phyloP scores from a whole-genome alignment of 2,888 invertebrate genomes.

The Hirtodrosophila alboralis region DNA sequence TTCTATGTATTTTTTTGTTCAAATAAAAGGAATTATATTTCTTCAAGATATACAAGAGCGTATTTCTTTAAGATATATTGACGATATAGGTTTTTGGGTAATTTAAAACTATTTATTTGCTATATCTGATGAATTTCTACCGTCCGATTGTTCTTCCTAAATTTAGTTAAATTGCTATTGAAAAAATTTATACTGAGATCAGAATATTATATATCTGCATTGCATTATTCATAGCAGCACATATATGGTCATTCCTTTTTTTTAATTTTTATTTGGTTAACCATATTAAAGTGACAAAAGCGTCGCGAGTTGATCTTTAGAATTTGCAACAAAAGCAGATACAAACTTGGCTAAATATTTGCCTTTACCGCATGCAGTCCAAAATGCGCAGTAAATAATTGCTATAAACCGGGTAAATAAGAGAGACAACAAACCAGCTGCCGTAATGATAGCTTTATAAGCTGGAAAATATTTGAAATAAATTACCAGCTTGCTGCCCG shows the following conservation, averaged over 20 bases:
- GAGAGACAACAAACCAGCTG: conserved; percentile 27
- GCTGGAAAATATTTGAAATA: conserved; percentile 36
- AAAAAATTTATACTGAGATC: too few relatives aligned
- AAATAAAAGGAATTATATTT: too few relatives aligned
- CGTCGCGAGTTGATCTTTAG: conserved; percentile 30
- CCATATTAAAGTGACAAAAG: conserved; percentile 15
- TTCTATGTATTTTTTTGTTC: too few relatives aligned
- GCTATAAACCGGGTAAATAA: conserved; percentile 21
- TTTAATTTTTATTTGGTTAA: conserved; percentile 10
- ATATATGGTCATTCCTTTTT: too few relatives aligned
- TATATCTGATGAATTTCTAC: too few relatives aligned
- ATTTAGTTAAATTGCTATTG: too few relatives aligned
- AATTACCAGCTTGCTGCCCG: conserved; percentile 28
- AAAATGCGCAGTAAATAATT: conserved; percentile 28
- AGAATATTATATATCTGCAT: too few relatives aligned
- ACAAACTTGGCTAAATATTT: conserved; percentile 31
- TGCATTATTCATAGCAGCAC: too few relatives aligned
- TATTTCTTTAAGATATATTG: too few relatives aligned
- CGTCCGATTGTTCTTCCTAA: too few relatives aligned
- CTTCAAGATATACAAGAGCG: too few relatives aligned
- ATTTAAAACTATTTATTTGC: background rate
- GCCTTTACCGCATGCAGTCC: conserved; percentile 18
- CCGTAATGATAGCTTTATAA: conserved; percentile 36
- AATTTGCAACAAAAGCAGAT: conserved; percentile 9
- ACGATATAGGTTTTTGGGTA: conserved; percentile 13